A percentile compares a stretch with the other conserved stretches of the same genome.
phyloP scores from a whole-genome alignment of 2,113 vertebrate species.

The Dromiciops gliroides region DNA sequence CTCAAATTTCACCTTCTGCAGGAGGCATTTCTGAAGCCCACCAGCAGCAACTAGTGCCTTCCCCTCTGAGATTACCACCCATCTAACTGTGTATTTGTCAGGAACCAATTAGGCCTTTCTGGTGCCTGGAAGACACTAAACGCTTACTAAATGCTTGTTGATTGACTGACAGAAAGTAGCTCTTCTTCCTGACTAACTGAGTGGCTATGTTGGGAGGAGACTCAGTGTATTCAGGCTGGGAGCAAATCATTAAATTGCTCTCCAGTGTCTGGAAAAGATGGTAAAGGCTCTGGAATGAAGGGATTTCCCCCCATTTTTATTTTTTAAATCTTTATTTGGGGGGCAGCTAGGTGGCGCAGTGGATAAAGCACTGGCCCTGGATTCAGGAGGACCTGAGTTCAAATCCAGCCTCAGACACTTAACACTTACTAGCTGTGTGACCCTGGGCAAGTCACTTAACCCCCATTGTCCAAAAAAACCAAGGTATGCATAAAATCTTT shows the following conservation, averaged over 20 bases:
- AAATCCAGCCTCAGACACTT: too few relatives aligned
- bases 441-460: too few relatives aligned
- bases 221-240: not conserved
- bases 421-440: too few relatives aligned
- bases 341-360: too few relatives aligned
- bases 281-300: not conserved
- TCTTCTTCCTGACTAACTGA: not conserved
- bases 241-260: not conserved
- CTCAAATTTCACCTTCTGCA: not conserved
- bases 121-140: not conserved
- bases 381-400: too few relatives aligned
- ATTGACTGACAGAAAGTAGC: not conserved
- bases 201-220: not conserved
- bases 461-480: too few relatives aligned
- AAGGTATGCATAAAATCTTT: not conserved
- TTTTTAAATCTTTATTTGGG: not conserved
- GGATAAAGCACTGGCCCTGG: too few relatives aligned
- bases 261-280: not conserved
- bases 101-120: not conserved
- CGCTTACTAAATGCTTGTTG: not conserved
- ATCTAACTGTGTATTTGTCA: not conserved
- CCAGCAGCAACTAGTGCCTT: not conserved
- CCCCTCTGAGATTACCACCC: not conserved
- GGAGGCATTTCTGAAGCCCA: too few relatives aligned
- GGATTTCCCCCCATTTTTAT: not conserved